These are phyloP conservation scores for Phoenicopterus ruber DNA, from an alignment of 2,113 vertebrate species.

Conservation along the genomic window DNA sequence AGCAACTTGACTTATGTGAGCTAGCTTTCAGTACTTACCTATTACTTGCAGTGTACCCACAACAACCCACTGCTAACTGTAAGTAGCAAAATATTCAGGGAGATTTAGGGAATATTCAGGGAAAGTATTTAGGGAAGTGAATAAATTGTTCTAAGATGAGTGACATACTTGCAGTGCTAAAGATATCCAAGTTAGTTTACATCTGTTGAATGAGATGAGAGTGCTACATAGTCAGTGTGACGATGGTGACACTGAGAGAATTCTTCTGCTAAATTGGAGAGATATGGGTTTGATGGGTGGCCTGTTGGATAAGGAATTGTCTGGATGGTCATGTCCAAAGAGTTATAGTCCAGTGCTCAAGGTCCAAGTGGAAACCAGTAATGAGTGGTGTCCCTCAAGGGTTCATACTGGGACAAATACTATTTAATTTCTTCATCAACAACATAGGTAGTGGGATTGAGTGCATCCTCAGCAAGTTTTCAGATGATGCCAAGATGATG, in stretches of 20 bases:
- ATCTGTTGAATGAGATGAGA: background rate
- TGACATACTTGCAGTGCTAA: background rate
- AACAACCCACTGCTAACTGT: background rate
- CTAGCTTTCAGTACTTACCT: background rate
- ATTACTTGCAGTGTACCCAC: background rate
- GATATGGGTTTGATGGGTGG: background rate
- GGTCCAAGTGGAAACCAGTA: background rate
- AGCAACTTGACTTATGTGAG: background rate
- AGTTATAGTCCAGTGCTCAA: background rate
- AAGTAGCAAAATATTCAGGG: background rate
- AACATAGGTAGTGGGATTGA: background rate
- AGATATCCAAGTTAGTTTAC: background rate
- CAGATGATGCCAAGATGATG: rapidly evolving
- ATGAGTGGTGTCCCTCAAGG: background rate
- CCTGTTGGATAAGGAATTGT: background rate
- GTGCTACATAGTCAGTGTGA: background rate
- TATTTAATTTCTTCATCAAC: background rate
- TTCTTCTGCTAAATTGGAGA: background rate
- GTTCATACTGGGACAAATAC: background rate
- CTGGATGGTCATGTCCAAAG: background rate
- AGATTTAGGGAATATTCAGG: background rate
- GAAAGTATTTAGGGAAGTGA: background rate
- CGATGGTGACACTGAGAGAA: background rate
- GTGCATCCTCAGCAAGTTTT: background rate
- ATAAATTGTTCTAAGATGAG: background rate